A percentile compares a stretch with the other conserved stretches of the same genome.
These are phyloP conservation scores for Montipora capitata DNA, from an alignment of 92 coral and sea anemone genomes.

Conservation along the genomic window DNA sequence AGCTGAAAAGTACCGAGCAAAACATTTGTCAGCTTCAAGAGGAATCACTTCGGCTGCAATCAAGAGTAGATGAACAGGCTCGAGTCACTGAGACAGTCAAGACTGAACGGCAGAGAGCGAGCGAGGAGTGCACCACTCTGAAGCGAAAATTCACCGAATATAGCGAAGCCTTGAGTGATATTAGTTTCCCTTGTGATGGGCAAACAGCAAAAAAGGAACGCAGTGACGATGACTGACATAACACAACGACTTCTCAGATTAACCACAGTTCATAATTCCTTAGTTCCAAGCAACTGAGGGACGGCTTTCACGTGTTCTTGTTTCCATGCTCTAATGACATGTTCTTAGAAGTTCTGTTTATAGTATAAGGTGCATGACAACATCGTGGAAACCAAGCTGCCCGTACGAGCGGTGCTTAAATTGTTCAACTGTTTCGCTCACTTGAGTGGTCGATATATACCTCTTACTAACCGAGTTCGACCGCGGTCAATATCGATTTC, in stretches of 20 bases:
- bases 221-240: conserved; percentile 11
- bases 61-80: conserved; percentile 29
- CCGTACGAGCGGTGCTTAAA: too few relatives aligned
- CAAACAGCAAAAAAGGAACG: conserved; percentile 29
- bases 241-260: background rate
- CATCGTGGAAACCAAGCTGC: too few relatives aligned
- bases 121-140: conserved; percentile 30
- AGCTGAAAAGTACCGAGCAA: conserved; percentile 41
- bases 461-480: too few relatives aligned
- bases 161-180: conserved; percentile 67
- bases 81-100: conserved; percentile 21
- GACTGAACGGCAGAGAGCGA: conserved; percentile 42
- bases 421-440: too few relatives aligned
- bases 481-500: too few relatives aligned
- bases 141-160: conserved; percentile 72
- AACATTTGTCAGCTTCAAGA: conserved; percentile 35
- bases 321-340: too few relatives aligned
- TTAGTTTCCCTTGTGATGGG: conserved; percentile 20
- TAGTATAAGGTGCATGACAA: too few relatives aligned
- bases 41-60: conserved; percentile 25
- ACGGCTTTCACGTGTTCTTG: too few relatives aligned
- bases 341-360: too few relatives aligned
- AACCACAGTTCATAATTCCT: too few relatives aligned
- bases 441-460: too few relatives aligned
- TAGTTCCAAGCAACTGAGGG: too few relatives aligned